Percentiles rank a stretch among this genome's conserved stretches.
Evolutionary conservation across 2,113 vertebrate species (phyloP).

Genomic region (Silurus glanis): DNA sequence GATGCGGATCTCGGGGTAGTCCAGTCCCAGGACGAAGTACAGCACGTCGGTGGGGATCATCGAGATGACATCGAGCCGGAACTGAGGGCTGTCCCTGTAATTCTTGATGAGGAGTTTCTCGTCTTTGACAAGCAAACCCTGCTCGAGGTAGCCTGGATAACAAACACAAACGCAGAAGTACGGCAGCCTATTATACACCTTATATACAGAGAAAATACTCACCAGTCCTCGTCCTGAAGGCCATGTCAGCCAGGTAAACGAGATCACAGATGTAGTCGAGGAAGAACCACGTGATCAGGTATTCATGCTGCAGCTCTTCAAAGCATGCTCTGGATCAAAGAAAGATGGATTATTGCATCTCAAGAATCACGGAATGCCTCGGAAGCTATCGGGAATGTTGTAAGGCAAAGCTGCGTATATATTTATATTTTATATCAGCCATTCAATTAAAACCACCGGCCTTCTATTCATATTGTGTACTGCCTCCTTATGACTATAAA

Average conservation of each 20-base stretch:
- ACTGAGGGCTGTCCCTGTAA: constrained; percentile 82
- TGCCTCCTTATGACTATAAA: too few species aligned
- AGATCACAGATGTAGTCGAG: constrained; percentile 85
- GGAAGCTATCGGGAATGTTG: neutral
- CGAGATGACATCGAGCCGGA: constrained; percentile 84
- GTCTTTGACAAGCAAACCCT: constrained; percentile 90
- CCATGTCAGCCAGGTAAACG: constrained; percentile 89
- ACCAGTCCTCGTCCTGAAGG: constrained; percentile 89
- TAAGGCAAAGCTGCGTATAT: neutral
- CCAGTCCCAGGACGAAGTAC: constrained; percentile 82
- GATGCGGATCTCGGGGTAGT: constrained; percentile 91
- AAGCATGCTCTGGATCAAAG: constrained; percentile 83
- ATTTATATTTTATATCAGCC: too few species aligned
- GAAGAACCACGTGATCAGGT: constrained; percentile 81
- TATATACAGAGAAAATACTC: constrained; percentile 22
- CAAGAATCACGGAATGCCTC: neutral
- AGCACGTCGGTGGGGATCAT: constrained; percentile 90
- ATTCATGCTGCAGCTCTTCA: constrained; percentile 89
- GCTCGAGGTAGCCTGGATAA: constrained; percentile 74
- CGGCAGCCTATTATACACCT: neutral
- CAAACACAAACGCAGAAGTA: neutral
- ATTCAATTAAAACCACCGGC: too few species aligned
- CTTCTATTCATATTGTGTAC: too few species aligned
- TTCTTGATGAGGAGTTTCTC: constrained; percentile 77
- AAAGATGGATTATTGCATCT: neutral